Base-by-base conservation (phyloP, 2,888 invertebrate genomes). In the Saturnia japonica region DNA sequence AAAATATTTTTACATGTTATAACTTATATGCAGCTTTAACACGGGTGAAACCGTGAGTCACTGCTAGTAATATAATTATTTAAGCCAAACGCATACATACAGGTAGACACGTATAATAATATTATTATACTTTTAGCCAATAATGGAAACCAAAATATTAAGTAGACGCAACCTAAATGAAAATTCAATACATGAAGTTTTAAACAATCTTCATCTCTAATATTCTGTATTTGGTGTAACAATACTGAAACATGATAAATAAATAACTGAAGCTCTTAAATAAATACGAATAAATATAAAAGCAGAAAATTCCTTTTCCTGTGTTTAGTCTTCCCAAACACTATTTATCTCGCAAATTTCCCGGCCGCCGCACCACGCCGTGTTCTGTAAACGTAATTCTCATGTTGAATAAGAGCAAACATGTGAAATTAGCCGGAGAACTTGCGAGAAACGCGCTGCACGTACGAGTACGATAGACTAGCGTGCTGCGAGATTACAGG, bases 371-470 rank as follows among this genome's bases (percentile, higher is more conserved):
- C 34, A 6, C 34, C 34, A 6, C 34, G 34, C 34, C 74, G 76
- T 79, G 77, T 76, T 79, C 77, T 76, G 78, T 77, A 76, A 80
- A 80, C 76, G 77, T 78, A 80, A 80, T 80, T 75, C 75, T 73
- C 73, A 76, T 78, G 79, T 77, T 75, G 77, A 78, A 78, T 78
- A 74, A 76, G 74, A 76, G 78, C 77, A 84, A 87, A 85, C 83
- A 84, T 80, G 72, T 78, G 72, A 82, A 88, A 85, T 86, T 84
- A 86, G 80, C 80, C 75, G 78, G 76, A 78, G 80, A 79, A 83
- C 81, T 83, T 82, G 81, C 81, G 79, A 77, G 80, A 80, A 76
- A 83, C 79, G 82, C 79, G 77, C 75, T 73, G 74, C 78, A 78
- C 76, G 77, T 80, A 34, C 34, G 3, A n/a, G 34, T 34, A 78